Percentiles rank a stretch among this genome's conserved stretches.
Conservation (phyloP, 2,888 invertebrate species). For the Saturnia pavonia region DNA sequence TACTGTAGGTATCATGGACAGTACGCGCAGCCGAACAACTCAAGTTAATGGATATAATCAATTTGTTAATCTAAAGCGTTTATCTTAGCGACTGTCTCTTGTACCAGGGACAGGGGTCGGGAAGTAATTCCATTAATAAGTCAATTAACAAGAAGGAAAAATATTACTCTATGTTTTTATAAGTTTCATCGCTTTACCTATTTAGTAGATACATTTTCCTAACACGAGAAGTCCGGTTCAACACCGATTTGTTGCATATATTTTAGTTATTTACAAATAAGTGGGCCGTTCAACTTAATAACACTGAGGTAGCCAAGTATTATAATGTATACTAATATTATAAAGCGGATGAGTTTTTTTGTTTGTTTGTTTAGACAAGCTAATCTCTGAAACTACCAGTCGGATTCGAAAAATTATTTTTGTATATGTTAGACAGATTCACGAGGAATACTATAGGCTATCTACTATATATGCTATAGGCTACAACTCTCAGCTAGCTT, state of each 20-base stretch:
- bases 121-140: neutral
- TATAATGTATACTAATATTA: neutral
- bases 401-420: too few species aligned
- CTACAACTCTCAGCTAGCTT: too few species aligned
- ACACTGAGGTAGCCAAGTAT: neutral
- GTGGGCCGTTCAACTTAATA: neutral
- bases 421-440: too few species aligned
- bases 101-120: constrained; percentile 22
- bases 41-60: constrained; percentile 43
- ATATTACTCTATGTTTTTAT: neutral
- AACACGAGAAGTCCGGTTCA: neutral
- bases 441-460: too few species aligned
- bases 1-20: constrained; percentile 25
- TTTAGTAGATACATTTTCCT: neutral
- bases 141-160: neutral
- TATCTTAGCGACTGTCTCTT: constrained; percentile 43
- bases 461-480: too few species aligned
- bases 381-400: too few species aligned
- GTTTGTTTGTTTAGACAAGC: too few species aligned
- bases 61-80: constrained; percentile 41
- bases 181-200: neutral
- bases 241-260: neutral
- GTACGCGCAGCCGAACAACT: constrained; percentile 21
- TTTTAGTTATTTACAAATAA: neutral
- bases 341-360: too few species aligned